Evolutionary conservation across 2,797 vertebrate genomes (phyloP).

Genomic region (Thalassophryne amazonica): DNA sequence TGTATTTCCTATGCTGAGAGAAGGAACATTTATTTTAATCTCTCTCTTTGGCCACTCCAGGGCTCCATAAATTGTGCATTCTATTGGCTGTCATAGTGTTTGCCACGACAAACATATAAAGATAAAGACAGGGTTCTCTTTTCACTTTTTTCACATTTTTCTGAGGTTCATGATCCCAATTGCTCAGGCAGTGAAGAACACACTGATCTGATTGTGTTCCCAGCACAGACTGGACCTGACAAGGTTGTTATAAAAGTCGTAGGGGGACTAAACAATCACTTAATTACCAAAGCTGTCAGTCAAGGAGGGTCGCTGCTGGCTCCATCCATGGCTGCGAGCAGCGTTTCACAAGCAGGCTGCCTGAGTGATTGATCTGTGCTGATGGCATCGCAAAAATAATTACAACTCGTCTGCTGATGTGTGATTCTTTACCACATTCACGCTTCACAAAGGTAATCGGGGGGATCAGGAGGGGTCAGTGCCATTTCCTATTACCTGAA

Average conservation of each 20-base stretch:
- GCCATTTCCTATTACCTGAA: constrained; percentile 95
- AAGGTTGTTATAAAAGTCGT: constrained; percentile 95
- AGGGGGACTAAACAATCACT: constrained; percentile 93
- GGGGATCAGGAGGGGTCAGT: constrained; percentile 91
- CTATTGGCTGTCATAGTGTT: constrained; percentile 3
- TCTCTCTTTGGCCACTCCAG: too few species aligned
- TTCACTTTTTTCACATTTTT: constrained; percentile 58
- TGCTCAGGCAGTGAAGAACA: constrained; percentile 85
- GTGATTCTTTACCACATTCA: constrained; percentile 92
- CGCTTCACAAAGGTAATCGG: constrained; percentile 93
- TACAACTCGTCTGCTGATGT: constrained; percentile 92
- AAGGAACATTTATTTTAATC: too few species aligned
- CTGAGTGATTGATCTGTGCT: constrained; percentile 93
- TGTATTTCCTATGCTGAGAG: too few species aligned
- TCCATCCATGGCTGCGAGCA: constrained; percentile 81
- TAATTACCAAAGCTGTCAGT: constrained; percentile 99
- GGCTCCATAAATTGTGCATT: too few species aligned
- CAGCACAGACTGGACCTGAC: constrained; percentile 91
- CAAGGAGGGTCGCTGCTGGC: constrained; percentile 83
- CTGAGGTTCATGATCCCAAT: constrained; percentile 79
- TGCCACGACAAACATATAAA: constrained; percentile 16
- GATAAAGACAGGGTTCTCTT: constrained; percentile 7
- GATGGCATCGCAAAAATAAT: constrained; percentile 97
- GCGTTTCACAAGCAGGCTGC: constrained; percentile 86
- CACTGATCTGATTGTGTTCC: constrained; percentile 90